Conservation (phyloP, 2,888 invertebrate genomes). For the Dione vanillae region DNA sequence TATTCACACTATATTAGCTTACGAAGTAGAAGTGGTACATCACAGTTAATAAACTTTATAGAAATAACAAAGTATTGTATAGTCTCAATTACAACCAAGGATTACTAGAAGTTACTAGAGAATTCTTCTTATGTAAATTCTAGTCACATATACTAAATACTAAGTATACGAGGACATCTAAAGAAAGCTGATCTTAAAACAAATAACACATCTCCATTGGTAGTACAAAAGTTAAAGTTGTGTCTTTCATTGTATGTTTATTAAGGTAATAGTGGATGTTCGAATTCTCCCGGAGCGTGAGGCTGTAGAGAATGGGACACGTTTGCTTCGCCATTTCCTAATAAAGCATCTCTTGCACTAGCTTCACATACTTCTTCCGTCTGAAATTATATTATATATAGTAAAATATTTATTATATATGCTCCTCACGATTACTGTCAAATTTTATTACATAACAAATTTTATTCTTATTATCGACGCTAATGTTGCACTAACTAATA, state of each 20-base stretch:
- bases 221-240: not conserved
- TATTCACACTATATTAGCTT: constrained; percentile 16
- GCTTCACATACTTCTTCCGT: constrained; percentile 50
- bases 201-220: not conserved
- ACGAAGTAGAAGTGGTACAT: constrained; percentile 34
- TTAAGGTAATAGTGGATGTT: constrained; percentile 42
- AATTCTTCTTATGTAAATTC: constrained; percentile 6
- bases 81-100: constrained; percentile 42
- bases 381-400: constrained; percentile 40
- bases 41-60: constrained; percentile 40
- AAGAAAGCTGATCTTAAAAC: constrained; percentile 4
- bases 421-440: not conserved
- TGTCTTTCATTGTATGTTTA: not conserved
- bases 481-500: no score
- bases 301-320: constrained; percentile 31
- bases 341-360: constrained; percentile 53
- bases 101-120: constrained; percentile 35
- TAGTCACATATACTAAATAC: constrained; percentile 15
- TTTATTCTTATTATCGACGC: no score
- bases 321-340: constrained; percentile 55
- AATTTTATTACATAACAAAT: no score
- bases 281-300: constrained; percentile 37
- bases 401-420: not conserved
- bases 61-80: constrained; percentile 37
- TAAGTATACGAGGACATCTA: not conserved